These are phyloP conservation scores for Tragelaphus buxtoni DNA, from an alignment of 2,113 vertebrate species.

Conservation along the genomic window DNA sequence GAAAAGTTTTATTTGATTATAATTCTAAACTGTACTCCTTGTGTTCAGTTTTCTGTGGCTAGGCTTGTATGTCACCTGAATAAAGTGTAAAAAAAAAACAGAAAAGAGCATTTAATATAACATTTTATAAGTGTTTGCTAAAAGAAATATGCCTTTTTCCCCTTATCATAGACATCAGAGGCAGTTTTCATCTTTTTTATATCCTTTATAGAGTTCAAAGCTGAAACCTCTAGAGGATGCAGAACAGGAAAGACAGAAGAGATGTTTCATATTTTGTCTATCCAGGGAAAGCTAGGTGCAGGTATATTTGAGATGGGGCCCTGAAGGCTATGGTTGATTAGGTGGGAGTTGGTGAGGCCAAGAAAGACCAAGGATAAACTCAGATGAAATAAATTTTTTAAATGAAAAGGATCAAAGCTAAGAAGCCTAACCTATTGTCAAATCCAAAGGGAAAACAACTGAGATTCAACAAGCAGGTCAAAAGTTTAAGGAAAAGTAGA, in stretches of 20 bases:
- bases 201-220: neutral
- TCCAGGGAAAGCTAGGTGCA: neutral
- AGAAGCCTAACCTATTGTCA: neutral
- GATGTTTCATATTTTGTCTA: neutral
- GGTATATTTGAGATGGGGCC: neutral
- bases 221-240: neutral
- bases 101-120: neutral
- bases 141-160: neutral
- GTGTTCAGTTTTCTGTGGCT: neutral
- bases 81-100: neutral
- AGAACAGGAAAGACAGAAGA: neutral
- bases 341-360: neutral
- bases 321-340: neutral
- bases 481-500: conserved; percentile 8
- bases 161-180: neutral
- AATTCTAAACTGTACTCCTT: neutral
- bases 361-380: neutral
- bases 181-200: neutral
- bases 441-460: neutral
- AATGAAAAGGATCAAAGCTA: neutral
- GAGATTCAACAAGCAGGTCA: neutral
- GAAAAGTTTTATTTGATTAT: conserved; percentile 14
- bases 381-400: neutral
- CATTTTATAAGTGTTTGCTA: conserved; percentile 28
- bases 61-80: neutral